Evolutionary conservation across 2,113 vertebrate species (phyloP).

Genomic region (Sminthopsis crassicaudata): DNA sequence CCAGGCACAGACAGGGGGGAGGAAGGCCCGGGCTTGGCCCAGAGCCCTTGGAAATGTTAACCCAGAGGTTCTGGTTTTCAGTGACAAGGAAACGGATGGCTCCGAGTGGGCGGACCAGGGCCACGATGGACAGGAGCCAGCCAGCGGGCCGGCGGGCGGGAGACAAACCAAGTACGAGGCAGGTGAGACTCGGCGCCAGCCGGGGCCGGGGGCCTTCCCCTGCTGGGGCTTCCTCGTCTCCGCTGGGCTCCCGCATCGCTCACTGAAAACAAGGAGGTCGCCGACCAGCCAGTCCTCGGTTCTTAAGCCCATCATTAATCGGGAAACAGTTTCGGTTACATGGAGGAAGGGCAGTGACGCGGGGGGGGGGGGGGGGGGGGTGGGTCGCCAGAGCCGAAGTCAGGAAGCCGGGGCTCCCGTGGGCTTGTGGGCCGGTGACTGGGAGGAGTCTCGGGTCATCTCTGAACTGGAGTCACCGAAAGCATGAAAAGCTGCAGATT

Average conservation of each 20-base stretch:
- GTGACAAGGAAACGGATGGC: constrained; percentile 55
- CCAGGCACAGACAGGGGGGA: neutral
- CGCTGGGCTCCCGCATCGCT: too few relatives aligned
- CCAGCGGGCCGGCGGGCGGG: neutral
- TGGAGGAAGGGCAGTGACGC: too few relatives aligned
- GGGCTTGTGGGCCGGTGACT: neutral
- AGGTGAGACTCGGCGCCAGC: neutral
- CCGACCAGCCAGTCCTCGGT: neutral
- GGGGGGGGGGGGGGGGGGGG: too few relatives aligned
- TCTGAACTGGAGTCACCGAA: too few relatives aligned
- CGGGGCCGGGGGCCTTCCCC: neutral
- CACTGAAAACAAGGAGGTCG: neutral
- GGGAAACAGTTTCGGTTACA: neutral
- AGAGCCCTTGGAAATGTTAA: neutral
- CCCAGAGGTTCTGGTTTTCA: constrained; percentile 63
- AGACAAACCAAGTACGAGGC: neutral
- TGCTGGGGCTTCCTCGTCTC: too few relatives aligned
- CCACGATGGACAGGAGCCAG: constrained; percentile 57
- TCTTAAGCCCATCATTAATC: neutral
- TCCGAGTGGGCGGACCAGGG: neutral
- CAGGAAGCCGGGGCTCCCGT: neutral
- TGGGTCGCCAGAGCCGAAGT: too few relatives aligned
- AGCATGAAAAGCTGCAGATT: too few relatives aligned
- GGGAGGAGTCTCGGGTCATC: neutral
- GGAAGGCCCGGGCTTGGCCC: neutral